These are phyloP conservation scores for Hystrix cristata DNA, from an alignment of 2,113 vertebrate genomes.

Conservation along the genomic window DNA sequence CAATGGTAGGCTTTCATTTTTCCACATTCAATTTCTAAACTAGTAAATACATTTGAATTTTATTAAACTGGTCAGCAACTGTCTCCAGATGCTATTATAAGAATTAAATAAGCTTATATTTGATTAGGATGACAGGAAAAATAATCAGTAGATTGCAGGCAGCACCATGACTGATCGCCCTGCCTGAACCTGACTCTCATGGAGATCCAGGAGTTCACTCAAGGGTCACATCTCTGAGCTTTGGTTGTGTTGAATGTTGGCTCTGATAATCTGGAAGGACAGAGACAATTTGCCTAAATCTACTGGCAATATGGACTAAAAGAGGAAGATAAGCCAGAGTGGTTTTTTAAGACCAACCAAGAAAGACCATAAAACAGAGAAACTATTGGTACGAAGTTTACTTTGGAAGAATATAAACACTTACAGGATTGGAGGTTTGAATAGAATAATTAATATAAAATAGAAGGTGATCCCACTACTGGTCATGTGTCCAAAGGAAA, in stretches of 20 bases:
- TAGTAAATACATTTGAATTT: constrained; percentile 63
- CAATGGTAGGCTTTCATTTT: not conserved
- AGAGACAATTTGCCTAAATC: constrained; percentile 23
- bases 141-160: constrained; percentile 47
- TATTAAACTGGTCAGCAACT: constrained; percentile 37
- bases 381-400: constrained; percentile 27
- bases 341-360: not conserved
- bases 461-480: not conserved
- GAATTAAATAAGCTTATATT: constrained; percentile 73
- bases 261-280: constrained; percentile 8
- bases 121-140: constrained; percentile 70
- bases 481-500: not conserved
- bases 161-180: not conserved
- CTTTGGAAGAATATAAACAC: constrained; percentile 42
- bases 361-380: not conserved
- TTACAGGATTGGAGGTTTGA: not conserved
- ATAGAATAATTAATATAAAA: not conserved
- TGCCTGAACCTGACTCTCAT: not conserved
- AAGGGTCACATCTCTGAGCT: constrained; percentile 66
- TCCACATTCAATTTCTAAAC: constrained; percentile 41
- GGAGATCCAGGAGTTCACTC: constrained; percentile 53
- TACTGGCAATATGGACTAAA: not conserved
- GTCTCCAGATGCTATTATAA: constrained; percentile 64
- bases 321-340: not conserved
- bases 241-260: constrained; percentile 12